A percentile compares a stretch with the other conserved stretches of the same genome.
These are phyloP conservation scores for Vireo griseus DNA, from an alignment of 2,797 vertebrate species.

Conservation along the genomic window DNA sequence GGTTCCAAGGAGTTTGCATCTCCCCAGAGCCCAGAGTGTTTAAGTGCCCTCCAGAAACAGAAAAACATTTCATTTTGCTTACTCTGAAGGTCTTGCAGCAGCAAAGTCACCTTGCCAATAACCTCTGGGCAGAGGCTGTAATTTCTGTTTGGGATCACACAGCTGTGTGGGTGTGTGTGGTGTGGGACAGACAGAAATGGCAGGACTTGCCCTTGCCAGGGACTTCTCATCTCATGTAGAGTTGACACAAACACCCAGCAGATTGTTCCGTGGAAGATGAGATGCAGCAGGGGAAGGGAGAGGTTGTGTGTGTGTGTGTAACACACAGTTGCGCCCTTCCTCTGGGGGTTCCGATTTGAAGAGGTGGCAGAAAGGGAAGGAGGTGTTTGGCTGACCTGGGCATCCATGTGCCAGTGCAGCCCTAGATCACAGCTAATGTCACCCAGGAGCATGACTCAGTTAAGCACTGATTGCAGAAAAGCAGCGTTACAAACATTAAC, in stretches of 20 bases:
- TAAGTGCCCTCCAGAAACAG: neutral
- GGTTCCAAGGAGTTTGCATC: neutral
- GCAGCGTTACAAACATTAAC: neutral
- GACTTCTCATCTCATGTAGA: neutral
- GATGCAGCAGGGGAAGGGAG: neutral
- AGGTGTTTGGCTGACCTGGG: neutral
- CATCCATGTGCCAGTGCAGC: neutral
- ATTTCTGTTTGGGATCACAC: neutral
- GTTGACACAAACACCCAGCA: neutral
- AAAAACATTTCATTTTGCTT: neutral
- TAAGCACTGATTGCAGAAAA: neutral
- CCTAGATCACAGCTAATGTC: neutral
- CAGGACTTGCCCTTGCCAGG: neutral
- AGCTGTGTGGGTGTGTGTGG: neutral
- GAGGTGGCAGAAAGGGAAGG: neutral
- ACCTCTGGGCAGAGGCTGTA: neutral
- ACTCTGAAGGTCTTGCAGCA: neutral
- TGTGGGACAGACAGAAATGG: neutral
- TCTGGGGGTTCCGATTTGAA: neutral
- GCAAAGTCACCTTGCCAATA: neutral
- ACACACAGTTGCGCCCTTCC: neutral
- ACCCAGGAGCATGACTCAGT: neutral
- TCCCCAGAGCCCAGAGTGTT: neutral
- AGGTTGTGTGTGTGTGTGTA: neutral
- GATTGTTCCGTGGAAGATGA: neutral